A percentile compares a stretch with the other conserved stretches of the same genome.
phyloP scores from a whole-genome alignment of 2,113 vertebrate genomes.

The Mesitornis unicolor region DNA sequence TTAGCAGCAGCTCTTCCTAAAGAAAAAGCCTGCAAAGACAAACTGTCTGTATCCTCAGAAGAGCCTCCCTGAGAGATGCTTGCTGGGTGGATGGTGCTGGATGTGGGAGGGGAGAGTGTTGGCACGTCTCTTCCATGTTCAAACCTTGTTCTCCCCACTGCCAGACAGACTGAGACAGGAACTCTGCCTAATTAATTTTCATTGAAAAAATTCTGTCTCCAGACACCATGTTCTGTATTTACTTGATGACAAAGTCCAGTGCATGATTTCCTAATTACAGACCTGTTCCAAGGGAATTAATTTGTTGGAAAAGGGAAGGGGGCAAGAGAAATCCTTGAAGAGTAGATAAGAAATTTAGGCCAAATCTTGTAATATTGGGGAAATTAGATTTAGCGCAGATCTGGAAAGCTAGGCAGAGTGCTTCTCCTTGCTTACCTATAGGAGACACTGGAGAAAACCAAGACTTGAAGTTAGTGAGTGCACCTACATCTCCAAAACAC shows the following conservation, averaged over 20 bases:
- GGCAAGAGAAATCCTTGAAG: neutral
- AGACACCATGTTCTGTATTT: constrained; percentile 65
- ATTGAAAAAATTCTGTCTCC: constrained; percentile 55
- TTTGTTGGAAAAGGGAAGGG: neutral
- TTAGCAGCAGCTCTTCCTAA: neutral
- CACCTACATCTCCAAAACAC: neutral
- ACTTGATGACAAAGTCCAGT: constrained; percentile 56
- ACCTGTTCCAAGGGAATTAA: constrained; percentile 48
- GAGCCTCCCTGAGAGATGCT: neutral
- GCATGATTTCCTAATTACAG: constrained; percentile 67
- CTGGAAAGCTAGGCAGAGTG: neutral
- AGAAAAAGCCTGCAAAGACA: neutral
- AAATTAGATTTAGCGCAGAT: neutral
- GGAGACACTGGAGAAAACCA: neutral
- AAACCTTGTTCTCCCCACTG: neutral
- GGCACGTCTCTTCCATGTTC: neutral
- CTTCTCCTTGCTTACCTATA: neutral
- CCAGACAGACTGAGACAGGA: neutral
- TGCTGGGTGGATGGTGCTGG: neutral
- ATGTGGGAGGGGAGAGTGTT: fast-evolving
- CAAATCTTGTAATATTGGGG: neutral
- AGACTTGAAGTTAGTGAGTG: neutral
- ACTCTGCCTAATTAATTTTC: constrained; percentile 59
- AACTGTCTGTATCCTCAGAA: neutral
- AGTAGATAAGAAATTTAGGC: neutral